Conservation (phyloP, 2,888 invertebrate genomes). For the Spodoptera littoralis region DNA sequence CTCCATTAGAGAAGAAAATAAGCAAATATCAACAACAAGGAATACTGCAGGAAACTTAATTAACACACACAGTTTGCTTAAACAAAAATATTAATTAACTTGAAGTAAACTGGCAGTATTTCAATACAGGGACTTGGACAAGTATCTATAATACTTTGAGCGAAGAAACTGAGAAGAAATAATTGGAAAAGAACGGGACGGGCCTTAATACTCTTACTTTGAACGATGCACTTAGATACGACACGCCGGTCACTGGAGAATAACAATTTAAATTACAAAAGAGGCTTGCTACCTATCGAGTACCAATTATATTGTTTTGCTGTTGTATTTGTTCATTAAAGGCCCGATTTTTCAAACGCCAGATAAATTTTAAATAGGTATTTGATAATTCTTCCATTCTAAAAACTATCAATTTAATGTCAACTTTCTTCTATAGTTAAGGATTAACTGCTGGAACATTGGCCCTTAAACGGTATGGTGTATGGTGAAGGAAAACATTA, state of each 20-base stretch:
- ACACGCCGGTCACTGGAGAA: background rate
- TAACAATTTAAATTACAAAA: background rate
- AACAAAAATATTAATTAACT: constrained; percentile 23
- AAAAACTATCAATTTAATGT: too few species aligned
- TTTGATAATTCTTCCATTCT: too few species aligned
- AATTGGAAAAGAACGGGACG: constrained; percentile 20
- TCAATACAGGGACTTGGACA: constrained; percentile 2
- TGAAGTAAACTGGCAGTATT: background rate
- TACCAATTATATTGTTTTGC: too few species aligned
- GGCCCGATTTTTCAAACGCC: too few species aligned
- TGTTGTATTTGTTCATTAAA: too few species aligned
- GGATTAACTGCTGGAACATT: too few species aligned
- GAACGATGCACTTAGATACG: constrained; percentile 12
- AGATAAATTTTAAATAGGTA: too few species aligned
- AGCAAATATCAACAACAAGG: too few species aligned
- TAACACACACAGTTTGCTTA: constrained; percentile 13
- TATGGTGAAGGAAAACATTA: too few species aligned
- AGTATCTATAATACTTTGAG: constrained; percentile 11
- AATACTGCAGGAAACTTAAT: constrained; percentile 17
- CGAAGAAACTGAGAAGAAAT: constrained; percentile 3
- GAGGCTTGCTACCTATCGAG: background rate
- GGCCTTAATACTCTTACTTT: constrained; percentile 8
- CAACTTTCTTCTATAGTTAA: too few species aligned
- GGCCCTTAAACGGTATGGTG: too few species aligned
- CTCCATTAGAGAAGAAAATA: too few species aligned